These are phyloP conservation scores for Holothuria glaberrima DNA, from an alignment of 35 echinoderm and acorn worm genomes.

Conservation along the genomic window DNA sequence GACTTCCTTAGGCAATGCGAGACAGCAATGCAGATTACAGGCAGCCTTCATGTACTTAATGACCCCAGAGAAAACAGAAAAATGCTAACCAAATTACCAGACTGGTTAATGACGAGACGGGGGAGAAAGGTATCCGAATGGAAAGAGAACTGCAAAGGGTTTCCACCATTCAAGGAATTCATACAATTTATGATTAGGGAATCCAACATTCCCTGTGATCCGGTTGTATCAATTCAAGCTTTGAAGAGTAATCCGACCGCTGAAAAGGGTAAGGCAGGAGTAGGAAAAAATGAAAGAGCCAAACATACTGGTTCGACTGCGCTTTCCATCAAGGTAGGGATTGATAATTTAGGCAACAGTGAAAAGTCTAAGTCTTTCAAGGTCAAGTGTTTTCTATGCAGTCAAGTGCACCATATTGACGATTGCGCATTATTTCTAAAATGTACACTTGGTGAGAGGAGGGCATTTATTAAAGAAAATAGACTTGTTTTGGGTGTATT, in stretches of 20 bases:
- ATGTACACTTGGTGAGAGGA: conserved; percentile 34
- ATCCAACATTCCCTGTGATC: conserved; percentile 30
- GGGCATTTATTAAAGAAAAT: conserved; percentile 45
- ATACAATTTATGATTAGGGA: conserved; percentile 53
- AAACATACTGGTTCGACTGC: background rate
- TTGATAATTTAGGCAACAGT: background rate
- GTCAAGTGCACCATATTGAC: background rate
- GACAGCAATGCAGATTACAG: conserved; percentile 38
- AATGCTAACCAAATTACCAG: conserved; percentile 70
- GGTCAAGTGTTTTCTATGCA: too few species aligned
- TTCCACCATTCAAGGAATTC: conserved; percentile 59
- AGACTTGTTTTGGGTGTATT: conserved; percentile 72
- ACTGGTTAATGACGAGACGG: conserved; percentile 58
- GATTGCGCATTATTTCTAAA: conserved; percentile 45
- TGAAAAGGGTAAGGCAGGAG: conserved; percentile 50
- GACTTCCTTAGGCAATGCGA: too few species aligned
- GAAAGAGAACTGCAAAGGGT: background rate
- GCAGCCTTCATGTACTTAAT: conserved; percentile 37
- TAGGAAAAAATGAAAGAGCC: background rate
- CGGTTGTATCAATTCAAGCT: too few species aligned
- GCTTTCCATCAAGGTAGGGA: background rate
- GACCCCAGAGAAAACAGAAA: conserved; percentile 72
- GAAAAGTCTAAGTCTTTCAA: background rate
- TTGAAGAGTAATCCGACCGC: too few species aligned
- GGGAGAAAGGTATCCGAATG: background rate